Evolutionary conservation across 2,888 invertebrate species (phyloP), one percentile per base, ranked within the genome.

Genomic region (Drosophila pseudotakahashii): DNA sequence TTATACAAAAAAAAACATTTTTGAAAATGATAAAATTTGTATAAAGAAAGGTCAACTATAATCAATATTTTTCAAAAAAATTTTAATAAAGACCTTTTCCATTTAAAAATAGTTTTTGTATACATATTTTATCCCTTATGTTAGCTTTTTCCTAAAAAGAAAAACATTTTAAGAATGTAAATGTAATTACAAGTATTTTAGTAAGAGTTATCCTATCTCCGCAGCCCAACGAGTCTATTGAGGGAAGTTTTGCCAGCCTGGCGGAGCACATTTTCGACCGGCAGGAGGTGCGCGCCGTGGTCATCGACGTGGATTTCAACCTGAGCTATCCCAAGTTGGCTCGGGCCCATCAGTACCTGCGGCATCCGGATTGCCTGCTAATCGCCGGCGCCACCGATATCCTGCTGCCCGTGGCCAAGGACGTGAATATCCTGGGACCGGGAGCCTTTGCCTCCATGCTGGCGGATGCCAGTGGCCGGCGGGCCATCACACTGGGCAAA

Each of bases 261-360:
- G 71, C 79, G 2, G 69, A 26, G 2, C 52, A 83, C 26, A 73
- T 90, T 0, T 87, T 86, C n/a, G 88, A 89, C 60, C 63, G 70
- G 7, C 78, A 90, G 42, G 90, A 91, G 1, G 91, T 93, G 1
- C 92, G 92, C 16, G 93, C 93, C 1, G 93, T 94, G 1, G 77
- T 94, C 13, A 66, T 93, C 3, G 94, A 94, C 80, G 84, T 91
- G 10, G 93, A 93, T 62, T 74, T 92, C 0, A 92, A 93, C 69
- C 73, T 92, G 10, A 92, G 90, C 30, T 92, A 91, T 62, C 32
- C 89, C 1, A 93, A 93, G 78, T 34, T 94, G 39, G 88, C 92
- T 53, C 91, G 92, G 50, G 93, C 93, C 0, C 81, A 92, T 37
- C 75, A 84, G 1, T 93, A 93, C 73, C 81, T 94, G 32, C 83